Base-by-base conservation (phyloP, 2,888 invertebrate species). In the Pherbina coryleti region DNA sequence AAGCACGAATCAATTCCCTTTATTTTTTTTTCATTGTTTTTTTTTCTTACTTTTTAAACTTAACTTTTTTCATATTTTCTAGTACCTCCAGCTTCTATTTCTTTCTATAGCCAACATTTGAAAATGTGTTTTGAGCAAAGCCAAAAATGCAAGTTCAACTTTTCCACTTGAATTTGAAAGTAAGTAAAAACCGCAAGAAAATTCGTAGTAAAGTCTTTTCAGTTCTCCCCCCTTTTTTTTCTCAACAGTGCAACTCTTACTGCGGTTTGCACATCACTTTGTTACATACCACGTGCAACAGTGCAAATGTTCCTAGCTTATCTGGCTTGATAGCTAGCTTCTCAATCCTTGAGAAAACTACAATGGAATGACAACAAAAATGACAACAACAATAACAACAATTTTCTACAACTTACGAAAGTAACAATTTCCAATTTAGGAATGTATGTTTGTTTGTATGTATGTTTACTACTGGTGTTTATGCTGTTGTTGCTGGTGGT, bases 401-500 rank as follows among this genome's bases (percentile, higher is more conserved):
- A 28, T 25, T 37, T 28, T 57, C 34, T 22, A 34, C 55, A 31
- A 53, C 28, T 79, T 77, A 75, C 79, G 78, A 80, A 79, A 79
- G 78, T 79, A 81, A 79, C 78, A 80, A 81, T 79, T 80, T 81
- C 75, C 78, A 80, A 81, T 79, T 78, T 78, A 77, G 73, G 55
- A 79, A 75, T 69, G 60, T 77, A 44, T 31, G n/a, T 37, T 69
- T 14, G 28, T 37, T 2, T n/a, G 17, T 5, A 44, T 22, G 44
- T 14, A n/a, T 19, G 67, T 22, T n/a, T n/a, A 22, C 7, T 66
- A 9, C 9, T 28, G 31, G 31, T 57, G 55, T 71, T 53, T 31
- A 3, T 60, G 60, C 25, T 62, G 64, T 34, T 51, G n/a, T 66
- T 66, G 34, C 37, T 66, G 55, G 51, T 67, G 67, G 17, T 60